phyloP scores from a whole-genome alignment of 2,888 invertebrate genomes.

The Arge pagana region DNA sequence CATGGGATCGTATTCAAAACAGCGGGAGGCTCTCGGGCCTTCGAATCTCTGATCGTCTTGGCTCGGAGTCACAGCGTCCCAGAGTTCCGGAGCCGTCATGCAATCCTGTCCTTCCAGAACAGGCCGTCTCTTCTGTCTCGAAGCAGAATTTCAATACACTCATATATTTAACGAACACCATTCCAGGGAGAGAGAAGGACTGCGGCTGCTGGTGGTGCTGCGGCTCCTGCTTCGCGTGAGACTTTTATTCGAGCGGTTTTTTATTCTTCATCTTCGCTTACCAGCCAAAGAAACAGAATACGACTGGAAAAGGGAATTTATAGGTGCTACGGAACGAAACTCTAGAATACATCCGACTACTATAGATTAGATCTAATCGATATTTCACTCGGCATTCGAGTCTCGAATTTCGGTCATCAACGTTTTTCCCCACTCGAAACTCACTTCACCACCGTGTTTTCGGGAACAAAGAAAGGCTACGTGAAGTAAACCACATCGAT shows the following conservation, averaged over 20 bases:
- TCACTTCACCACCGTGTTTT: too few relatives aligned
- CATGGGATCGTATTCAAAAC: slow-evolving; percentile 50
- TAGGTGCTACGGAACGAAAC: slow-evolving; percentile 33
- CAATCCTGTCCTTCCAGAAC: slow-evolving; percentile 52
- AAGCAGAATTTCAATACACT: slow-evolving; percentile 52
- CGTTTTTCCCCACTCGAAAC: too few relatives aligned
- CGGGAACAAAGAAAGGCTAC: too few relatives aligned
- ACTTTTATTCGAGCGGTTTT: slow-evolving; percentile 17
- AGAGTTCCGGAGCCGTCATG: slow-evolving; percentile 47
- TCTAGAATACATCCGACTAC: too few relatives aligned
- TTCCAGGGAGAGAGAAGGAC: slow-evolving; percentile 20
- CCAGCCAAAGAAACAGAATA: slow-evolving; percentile 29
- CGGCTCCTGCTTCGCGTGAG: background rate
- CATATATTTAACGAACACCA: slow-evolving; percentile 54
- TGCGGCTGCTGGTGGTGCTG: slow-evolving; percentile 2
- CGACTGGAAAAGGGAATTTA: slow-evolving; percentile 45
- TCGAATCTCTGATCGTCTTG: background rate
- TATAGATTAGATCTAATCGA: too few relatives aligned
- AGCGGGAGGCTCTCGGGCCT: slow-evolving; percentile 46
- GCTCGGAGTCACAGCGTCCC: slow-evolving; percentile 13
- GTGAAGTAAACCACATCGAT: too few relatives aligned
- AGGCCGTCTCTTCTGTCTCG: slow-evolving; percentile 43
- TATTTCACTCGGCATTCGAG: too few relatives aligned
- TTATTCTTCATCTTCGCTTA: slow-evolving; percentile 19
- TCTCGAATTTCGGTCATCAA: too few relatives aligned